phyloP scores from a whole-genome alignment of 2,888 invertebrate genomes.

The Drosophila rellima region DNA sequence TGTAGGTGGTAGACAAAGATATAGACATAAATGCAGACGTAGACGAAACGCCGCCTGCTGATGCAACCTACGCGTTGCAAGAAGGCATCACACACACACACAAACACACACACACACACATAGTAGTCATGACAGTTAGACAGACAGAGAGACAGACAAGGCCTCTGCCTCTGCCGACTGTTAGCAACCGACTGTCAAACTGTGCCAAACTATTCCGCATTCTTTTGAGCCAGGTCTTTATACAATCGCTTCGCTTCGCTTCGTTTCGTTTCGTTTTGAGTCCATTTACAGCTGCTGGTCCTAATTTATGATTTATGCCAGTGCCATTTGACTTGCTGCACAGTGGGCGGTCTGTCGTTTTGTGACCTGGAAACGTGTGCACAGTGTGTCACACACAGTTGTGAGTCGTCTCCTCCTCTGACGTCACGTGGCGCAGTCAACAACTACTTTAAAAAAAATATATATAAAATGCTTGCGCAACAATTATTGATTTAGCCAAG shows the following conservation, averaged over 20 bases:
- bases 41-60: constrained; percentile 57
- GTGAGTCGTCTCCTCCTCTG: constrained; percentile 19
- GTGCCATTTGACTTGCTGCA: constrained; percentile 43
- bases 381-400: constrained; percentile 50
- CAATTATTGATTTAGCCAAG: constrained; percentile 56
- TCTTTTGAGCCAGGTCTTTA: constrained; percentile 52
- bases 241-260: constrained; percentile 35
- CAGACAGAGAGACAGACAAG: constrained; percentile 9
- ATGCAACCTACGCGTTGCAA: constrained; percentile 64
- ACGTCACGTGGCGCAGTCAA: constrained; percentile 62
- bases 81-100: neutral
- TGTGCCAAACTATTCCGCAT: constrained; percentile 73
- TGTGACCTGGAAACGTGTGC: constrained; percentile 69
- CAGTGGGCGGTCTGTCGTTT: constrained; percentile 66
- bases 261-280: constrained; percentile 30
- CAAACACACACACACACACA: constrained; percentile 2
- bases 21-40: constrained; percentile 18
- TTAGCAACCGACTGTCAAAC: constrained; percentile 28
- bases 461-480: constrained; percentile 76
- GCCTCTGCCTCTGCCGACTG: constrained; percentile 13
- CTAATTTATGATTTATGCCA: constrained; percentile 76
- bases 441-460: constrained; percentile 27
- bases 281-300: constrained; percentile 66
- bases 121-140: constrained; percentile 14
- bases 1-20: constrained; percentile 34